Conservation (phyloP, 2,888 invertebrate genomes). For the Hipparchia sbordonii region DNA sequence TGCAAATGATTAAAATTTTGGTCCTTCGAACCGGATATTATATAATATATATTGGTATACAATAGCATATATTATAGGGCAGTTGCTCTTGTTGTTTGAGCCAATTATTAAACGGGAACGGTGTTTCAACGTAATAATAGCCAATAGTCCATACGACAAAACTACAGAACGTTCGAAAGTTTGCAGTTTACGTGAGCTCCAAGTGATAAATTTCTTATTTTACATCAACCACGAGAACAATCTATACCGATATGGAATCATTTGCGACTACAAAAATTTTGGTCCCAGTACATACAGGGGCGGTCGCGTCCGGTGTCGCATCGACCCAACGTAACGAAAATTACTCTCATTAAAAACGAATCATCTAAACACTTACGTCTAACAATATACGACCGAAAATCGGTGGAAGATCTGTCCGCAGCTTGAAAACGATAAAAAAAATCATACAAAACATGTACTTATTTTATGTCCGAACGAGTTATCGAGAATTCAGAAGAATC, state of each 20-base stretch:
- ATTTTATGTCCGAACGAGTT: background rate
- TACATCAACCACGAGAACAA: slow-evolving; percentile 63
- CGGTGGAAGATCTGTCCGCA: background rate
- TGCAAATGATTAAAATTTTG: background rate
- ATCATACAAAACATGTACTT: background rate
- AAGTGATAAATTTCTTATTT: slow-evolving; percentile 71
- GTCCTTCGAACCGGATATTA: too few species aligned
- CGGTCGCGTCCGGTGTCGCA: slow-evolving; percentile 47
- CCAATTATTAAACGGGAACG: too few species aligned
- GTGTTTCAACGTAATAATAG: too few species aligned
- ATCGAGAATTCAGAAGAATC: background rate
- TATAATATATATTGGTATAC: too few species aligned
- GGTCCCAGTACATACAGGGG: slow-evolving; percentile 65
- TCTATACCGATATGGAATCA: slow-evolving; percentile 57
- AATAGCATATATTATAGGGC: too few species aligned
- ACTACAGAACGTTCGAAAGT: background rate
- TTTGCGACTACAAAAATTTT: slow-evolving; percentile 65
- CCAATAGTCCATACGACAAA: too few species aligned
- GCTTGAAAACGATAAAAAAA: background rate
- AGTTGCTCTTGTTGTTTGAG: too few species aligned
- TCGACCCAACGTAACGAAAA: slow-evolving; percentile 52
- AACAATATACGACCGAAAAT: slow-evolving; percentile 43
- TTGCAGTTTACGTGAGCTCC: background rate
- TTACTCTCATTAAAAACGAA: slow-evolving; percentile 50
- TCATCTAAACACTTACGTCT: slow-evolving; percentile 66